phyloP scores from a whole-genome alignment of 2,113 vertebrate genomes.

The Nycticryphes semicollaris region DNA sequence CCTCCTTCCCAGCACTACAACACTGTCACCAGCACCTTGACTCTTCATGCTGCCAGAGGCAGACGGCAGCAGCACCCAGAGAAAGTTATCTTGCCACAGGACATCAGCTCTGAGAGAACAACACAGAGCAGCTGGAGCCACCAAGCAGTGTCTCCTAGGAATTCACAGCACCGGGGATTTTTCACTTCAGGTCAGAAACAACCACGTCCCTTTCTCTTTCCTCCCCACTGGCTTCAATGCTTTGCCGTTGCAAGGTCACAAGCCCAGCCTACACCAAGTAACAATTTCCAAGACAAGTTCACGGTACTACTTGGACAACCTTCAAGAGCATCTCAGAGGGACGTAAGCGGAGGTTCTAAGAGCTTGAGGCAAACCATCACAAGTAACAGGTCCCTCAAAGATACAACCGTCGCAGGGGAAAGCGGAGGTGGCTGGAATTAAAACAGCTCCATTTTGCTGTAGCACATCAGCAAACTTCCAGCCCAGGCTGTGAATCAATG shows the following conservation, averaged over 20 bases:
- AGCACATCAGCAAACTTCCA: neutral
- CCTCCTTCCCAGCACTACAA: neutral
- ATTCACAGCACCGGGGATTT: neutral
- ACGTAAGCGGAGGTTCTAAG: neutral
- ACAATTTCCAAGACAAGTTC: neutral
- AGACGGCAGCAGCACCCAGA: neutral
- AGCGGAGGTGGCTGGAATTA: neutral
- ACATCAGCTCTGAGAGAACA: neutral
- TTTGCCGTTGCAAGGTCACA: accelerated
- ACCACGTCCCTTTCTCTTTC: neutral
- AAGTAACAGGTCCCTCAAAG: neutral
- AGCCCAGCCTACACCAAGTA: neutral
- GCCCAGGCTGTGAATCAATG: neutral
- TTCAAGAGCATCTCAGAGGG: neutral
- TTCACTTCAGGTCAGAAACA: neutral
- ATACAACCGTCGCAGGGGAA: neutral
- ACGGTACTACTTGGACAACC: neutral
- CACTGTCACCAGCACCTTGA: neutral
- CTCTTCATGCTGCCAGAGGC: neutral
- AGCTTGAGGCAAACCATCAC: neutral
- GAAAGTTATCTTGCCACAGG: neutral
- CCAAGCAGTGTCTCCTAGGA: neutral
- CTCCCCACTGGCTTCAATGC: neutral
- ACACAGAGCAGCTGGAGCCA: neutral
- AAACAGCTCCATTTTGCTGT: neutral